Base-by-base conservation (phyloP, 2,113 vertebrate species). In the Trichomycterus rosablanca region DNA sequence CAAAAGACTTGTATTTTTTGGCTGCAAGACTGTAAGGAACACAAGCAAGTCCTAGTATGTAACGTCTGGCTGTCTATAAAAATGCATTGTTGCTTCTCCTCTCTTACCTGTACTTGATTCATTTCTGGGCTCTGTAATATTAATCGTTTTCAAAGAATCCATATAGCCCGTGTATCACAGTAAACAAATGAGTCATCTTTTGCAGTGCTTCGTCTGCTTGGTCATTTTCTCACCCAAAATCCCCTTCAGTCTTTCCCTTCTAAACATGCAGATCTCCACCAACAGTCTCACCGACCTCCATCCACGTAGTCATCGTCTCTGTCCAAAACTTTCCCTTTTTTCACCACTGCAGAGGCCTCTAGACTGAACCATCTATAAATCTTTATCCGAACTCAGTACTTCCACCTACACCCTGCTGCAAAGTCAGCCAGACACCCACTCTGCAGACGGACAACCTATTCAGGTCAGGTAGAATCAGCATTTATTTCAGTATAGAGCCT, bases 351-450 rank as follows among this genome's bases (percentile, higher is more conserved):
- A 56, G 37, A 50, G 32, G 56, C 58, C 24, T 26, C 18, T 24
- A 63, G 54, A 39, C 56, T 43, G 46, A 12, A 42, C 55, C 8
- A 37, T 30, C 68, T 51, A 61, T 71, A 57, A 71, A 62, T 71
- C 69, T 66, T 23, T 28, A 16, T 42, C 49, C 18, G 19, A 15
- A 6, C n/a, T 40, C 34, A 9, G 4, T n/a, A 3, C 12, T 40
- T 18, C 6, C 56, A 34, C 37, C 50, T 49, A 16, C 66, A 61
- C 58, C 4, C 43, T 61, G 32, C 66, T 61, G 66, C 66, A 68
- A 42, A 40, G 58, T 55, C 51, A 68, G 58, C 18, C 56, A 32
- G 16, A 45, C 26, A 45, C 16, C 7, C 8, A 40, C n/a, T 50
- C 48, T 60, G 46, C 34, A 54, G 42, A 32, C 50, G 34, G 51